phyloP scores from a whole-genome alignment of 2,888 invertebrate genomes.

The Eubasilissa splendida region DNA sequence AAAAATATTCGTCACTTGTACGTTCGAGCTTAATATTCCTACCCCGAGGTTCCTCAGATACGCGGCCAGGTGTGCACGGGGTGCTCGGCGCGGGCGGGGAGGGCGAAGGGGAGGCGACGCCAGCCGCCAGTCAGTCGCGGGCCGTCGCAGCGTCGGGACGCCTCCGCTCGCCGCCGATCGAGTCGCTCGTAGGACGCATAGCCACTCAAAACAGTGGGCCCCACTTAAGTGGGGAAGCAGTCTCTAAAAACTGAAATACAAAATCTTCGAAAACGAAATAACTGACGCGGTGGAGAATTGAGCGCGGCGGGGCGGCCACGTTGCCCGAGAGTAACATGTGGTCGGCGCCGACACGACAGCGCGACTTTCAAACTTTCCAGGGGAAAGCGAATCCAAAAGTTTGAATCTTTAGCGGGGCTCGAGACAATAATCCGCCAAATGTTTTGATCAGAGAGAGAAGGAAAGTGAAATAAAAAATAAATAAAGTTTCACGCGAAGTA shows the following conservation, averaged over 20 bases:
- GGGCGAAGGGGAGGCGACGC: conserved; percentile 60
- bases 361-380: conserved; percentile 21
- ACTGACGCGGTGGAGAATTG: conserved; percentile 50
- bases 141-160: conserved; percentile 49
- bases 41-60: background rate
- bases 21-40: background rate
- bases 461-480: background rate
- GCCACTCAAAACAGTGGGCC: conserved; percentile 60
- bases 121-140: conserved; percentile 51
- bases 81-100: conserved; percentile 7
- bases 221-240: conserved; percentile 60
- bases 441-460: background rate
- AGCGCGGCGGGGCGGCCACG: conserved; percentile 6
- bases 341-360: conserved; percentile 17
- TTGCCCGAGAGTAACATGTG: conserved; percentile 34
- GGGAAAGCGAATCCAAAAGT: conserved; percentile 7
- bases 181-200: conserved; percentile 66
- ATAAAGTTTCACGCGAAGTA: background rate
- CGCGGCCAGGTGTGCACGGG: conserved; percentile 16
- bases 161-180: conserved; percentile 33
- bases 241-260: conserved; percentile 16
- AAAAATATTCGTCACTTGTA: conserved; percentile 23
- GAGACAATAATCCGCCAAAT: background rate
- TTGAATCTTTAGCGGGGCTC: background rate
- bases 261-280: conserved; percentile 58